Evolutionary conservation across 2,888 invertebrate species (phyloP), one percentile per base, ranked within the genome.

Genomic region (Chironomus tentans): DNA sequence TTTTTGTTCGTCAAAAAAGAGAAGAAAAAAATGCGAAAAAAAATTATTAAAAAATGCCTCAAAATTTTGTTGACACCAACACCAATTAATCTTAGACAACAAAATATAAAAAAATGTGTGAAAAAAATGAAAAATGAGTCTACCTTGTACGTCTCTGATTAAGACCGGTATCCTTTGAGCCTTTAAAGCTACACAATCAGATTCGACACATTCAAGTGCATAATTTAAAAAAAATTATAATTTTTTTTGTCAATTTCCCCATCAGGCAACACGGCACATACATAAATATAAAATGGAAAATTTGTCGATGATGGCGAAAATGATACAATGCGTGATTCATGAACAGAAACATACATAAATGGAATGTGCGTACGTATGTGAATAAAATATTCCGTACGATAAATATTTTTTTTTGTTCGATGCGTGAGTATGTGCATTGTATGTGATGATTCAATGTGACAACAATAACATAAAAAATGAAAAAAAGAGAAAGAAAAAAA

Each of bases 151-250:
- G 83, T 78, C 84, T 82, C 77, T 82, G 80, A 77, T 84, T 84
- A 10, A 87, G 85, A 79, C 87, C 85, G 78, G 87, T 84, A 81
- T 87, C 87, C 78, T 87, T 86, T 77, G 88, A 88, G 81, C 88
- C 88, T 83, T 88, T 88, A 85, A 88, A 88, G 85, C 88, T 88
- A 85, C 80, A 84, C 56, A n/a, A 56, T 56, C 56, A 56, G n/a
- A 56, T 18, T 56, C 56, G 18, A 18, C 56, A 56, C 38, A 38
- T 38, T 56, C 56, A 56, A 15, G 15, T 50, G 50, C 50, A 50
- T 50, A 38, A 38, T 38, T 38, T 50, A 50, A 48, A 50, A n/a
- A 15, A 56, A 56, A 56, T 56, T 38, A 38, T 38, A 38, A 38
- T 38, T 38, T 38, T 56, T 56, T 56, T 15, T 5, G 15, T 18